phyloP scores from a whole-genome alignment of 2,888 invertebrate genomes.

The Colletes collaris region DNA sequence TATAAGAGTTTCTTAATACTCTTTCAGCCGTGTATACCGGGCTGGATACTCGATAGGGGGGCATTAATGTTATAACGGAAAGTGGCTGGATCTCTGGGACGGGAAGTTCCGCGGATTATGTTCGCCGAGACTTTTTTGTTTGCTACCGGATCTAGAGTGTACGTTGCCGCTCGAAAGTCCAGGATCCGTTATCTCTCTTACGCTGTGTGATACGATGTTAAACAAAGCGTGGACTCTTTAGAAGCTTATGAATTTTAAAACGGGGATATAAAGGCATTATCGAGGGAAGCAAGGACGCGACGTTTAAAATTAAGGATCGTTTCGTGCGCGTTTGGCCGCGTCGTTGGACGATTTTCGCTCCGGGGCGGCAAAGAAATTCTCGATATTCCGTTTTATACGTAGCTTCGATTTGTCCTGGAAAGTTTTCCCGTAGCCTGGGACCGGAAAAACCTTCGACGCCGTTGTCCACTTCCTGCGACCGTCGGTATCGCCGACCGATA shows the following conservation, averaged over 20 bases:
- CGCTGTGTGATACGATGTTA: slow-evolving; percentile 6
- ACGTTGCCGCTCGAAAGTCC: background rate
- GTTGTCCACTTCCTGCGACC: slow-evolving; percentile 42
- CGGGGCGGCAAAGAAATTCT: slow-evolving; percentile 6
- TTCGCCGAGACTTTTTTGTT: slow-evolving; percentile 37
- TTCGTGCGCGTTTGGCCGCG: too few relatives aligned
- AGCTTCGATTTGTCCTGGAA: slow-evolving; percentile 49
- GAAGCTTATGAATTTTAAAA: background rate
- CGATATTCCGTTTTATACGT: slow-evolving; percentile 33
- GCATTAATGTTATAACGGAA: slow-evolving; percentile 35
- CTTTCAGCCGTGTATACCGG: background rate
- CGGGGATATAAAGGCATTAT: too few relatives aligned
- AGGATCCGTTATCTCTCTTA: background rate
- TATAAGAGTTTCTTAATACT: slow-evolving; percentile 32
- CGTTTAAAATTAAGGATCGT: background rate
- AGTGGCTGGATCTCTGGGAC: slow-evolving; percentile 20
- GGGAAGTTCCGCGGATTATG: slow-evolving; percentile 41
- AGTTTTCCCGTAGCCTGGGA: slow-evolving; percentile 25
- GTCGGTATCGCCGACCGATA: slow-evolving; percentile 37
- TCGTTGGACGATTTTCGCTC: background rate
- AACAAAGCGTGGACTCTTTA: background rate
- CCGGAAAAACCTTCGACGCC: slow-evolving; percentile 26
- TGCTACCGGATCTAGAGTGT: slow-evolving; percentile 3
- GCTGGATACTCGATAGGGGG: slow-evolving; percentile 25
- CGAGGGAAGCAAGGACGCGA: too few relatives aligned